These are phyloP conservation scores for Tenthredo scrophulariae DNA, from an alignment of 2,888 invertebrate genomes.

Conservation along the genomic window DNA sequence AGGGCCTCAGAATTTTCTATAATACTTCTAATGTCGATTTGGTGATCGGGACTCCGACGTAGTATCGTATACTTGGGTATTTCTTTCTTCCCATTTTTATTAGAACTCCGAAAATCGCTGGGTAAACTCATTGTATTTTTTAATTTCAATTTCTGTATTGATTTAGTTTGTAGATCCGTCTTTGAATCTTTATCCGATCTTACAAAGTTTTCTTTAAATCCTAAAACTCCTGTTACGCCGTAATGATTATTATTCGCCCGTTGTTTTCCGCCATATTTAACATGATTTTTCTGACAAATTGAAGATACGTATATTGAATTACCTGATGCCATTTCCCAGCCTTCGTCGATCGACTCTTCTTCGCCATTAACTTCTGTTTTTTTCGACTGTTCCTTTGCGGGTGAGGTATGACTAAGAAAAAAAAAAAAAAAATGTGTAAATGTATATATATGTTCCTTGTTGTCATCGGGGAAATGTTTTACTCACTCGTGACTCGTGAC, in stretches of 20 bases:
- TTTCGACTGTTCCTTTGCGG: conserved; percentile 7
- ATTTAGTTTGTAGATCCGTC: conserved; percentile 47
- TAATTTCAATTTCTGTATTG: conserved; percentile 55
- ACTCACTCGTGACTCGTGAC: background rate
- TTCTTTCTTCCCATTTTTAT: conserved; percentile 44
- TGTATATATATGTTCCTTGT: background rate
- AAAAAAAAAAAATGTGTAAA: conserved; percentile 32
- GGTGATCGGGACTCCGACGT: conserved; percentile 37
- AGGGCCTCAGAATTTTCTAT: background rate
- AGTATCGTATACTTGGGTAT: conserved; percentile 59
- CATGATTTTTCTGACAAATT: conserved; percentile 19
- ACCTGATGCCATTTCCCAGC: conserved; percentile 73
- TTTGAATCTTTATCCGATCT: background rate
- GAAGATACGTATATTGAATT: conserved; percentile 56
- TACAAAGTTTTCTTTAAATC: background rate
- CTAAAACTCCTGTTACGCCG: background rate
- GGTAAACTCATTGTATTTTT: conserved; percentile 55
- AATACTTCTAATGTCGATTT: conserved; percentile 21
- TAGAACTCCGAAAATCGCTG: conserved; percentile 47
- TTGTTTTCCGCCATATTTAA: conserved; percentile 5
- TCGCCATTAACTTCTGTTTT: conserved; percentile 54
- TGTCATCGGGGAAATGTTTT: background rate
- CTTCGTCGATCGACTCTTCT: conserved; percentile 61
- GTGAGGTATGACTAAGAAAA: conserved; percentile 56
- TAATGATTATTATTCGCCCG: background rate